Evolutionary conservation across 1,140 invertebrate genomes (phyloP), one percentile per base, ranked within the genome.

Genomic region (Plectrocnemia conspersa): DNA sequence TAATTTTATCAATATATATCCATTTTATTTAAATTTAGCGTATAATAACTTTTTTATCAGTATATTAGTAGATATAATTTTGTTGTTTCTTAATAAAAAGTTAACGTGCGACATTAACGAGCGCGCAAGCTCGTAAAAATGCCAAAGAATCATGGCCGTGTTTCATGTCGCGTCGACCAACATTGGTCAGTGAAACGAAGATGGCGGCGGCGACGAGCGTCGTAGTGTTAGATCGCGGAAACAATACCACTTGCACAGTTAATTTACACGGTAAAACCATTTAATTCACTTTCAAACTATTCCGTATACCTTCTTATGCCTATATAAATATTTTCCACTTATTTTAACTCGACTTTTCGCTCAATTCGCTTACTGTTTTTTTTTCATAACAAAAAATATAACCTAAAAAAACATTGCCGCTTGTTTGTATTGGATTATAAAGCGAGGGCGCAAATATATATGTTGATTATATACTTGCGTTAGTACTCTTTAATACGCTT

Each of bases 231-330:
- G 90, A 93, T 77, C 84, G 91, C 73, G 90, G 90, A 72, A 93
- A 93, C 77, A 93, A 93, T 79, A 93, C 91, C 72, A 93, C 91
- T 69, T 92, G 89, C 77, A 93, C 90, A 66, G 89, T 93, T 72
- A 93, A 93, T 80, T 81, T 93, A 77, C 90, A 93, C 77, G 88
- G 89, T 91, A 81, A 85, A 83, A 78, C 41, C 13, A 35, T 18
- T 38, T 19, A 45, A 50, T 22, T 36, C 41, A 16, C 44, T 24
- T 35, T 27, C 13, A 29, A 25, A 7, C 18, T 25, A 10, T 16
- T 29, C 13, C 13, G 25, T 23, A 49, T 46, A n/a, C 24, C 13
- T 27, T 11, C 42, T 21, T 7, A 29, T 19, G 36, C n/a, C 18
- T 21, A 23, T 23, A 21, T 23, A 18, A 2, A 11, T 23, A 13